Conservation (phyloP, 2,888 invertebrate genomes). For the Ophioninae sp. region DNA sequence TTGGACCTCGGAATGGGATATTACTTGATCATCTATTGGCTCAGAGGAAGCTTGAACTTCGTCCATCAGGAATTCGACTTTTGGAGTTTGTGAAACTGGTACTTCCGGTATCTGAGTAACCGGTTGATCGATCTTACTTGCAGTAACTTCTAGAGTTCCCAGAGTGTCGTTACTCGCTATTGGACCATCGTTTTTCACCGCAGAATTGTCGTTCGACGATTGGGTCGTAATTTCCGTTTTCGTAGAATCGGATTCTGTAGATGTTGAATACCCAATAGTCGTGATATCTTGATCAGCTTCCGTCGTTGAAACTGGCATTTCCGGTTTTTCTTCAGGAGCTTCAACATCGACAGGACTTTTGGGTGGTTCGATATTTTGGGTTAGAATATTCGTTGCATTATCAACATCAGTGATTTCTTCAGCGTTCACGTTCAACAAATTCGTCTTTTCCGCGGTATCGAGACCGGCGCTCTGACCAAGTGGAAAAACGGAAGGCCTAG, state of each 20-base stretch:
- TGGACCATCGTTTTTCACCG: slow-evolving; percentile 19
- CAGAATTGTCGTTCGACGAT: slow-evolving; percentile 24
- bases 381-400: not conserved
- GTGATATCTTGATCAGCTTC: slow-evolving; percentile 8
- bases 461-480: slow-evolving; percentile 48
- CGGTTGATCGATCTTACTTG: slow-evolving; percentile 19
- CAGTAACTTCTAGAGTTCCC: slow-evolving; percentile 60
- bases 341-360: slow-evolving; percentile 12
- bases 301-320: slow-evolving; percentile 24
- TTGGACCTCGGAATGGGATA: slow-evolving; percentile 10
- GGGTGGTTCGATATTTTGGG: slow-evolving; percentile 7
- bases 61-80: slow-evolving; percentile 18
- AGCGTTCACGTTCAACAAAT: slow-evolving; percentile 22
- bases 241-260: slow-evolving; percentile 9
- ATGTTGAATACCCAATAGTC: not conserved
- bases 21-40: slow-evolving; percentile 22
- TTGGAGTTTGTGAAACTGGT: not conserved
- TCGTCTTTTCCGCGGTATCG: slow-evolving; percentile 57
- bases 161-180: slow-evolving; percentile 58
- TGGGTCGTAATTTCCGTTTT: slow-evolving; percentile 14
- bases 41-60: slow-evolving; percentile 32
- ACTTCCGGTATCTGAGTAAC: slow-evolving; percentile 24
- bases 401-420: slow-evolving; percentile 44
- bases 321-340: slow-evolving; percentile 17
- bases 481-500: slow-evolving; percentile 66